These are phyloP conservation scores for Meliscaeva auricollis DNA, from an alignment of 2,888 invertebrate species.

Conservation along the genomic window DNA sequence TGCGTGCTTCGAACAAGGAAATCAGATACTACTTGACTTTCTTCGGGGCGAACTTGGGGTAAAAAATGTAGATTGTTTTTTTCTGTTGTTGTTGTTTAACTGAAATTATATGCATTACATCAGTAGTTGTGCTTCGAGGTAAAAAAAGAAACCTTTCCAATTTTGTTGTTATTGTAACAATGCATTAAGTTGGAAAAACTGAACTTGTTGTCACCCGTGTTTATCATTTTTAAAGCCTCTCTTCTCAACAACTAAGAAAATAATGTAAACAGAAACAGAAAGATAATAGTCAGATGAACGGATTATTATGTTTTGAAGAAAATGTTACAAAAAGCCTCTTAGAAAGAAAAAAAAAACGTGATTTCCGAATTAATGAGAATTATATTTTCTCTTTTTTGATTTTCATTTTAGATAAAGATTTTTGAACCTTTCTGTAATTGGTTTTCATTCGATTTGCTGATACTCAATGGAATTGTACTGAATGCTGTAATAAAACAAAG, in stretches of 20 bases:
- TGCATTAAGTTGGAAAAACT: conserved; percentile 2
- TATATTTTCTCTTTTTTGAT: conserved; percentile 63
- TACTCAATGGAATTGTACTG: neutral
- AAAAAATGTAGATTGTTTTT: neutral
- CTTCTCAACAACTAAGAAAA: conserved; percentile 8
- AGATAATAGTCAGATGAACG: conserved; percentile 45
- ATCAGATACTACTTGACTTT: conserved; percentile 70
- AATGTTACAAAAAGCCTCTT: conserved; percentile 63
- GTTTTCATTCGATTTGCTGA: conserved; percentile 54
- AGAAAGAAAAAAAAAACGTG: conserved; percentile 63
- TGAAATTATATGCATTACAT: conserved; percentile 48
- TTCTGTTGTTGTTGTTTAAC: neutral
- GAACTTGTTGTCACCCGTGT: conserved; percentile 60
- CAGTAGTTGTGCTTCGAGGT: conserved; percentile 6
- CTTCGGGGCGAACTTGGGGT: conserved; percentile 58
- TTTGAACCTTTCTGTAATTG: conserved; percentile 52
- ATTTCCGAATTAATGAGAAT: conserved; percentile 72
- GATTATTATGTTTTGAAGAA: conserved; percentile 61
- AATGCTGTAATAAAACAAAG: conserved; percentile 14
- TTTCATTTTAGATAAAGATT: conserved; percentile 43
- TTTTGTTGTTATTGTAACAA: conserved; percentile 2
- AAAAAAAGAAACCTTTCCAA: conserved; percentile 45
- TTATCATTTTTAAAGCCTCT: conserved; percentile 28
- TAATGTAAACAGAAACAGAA: conserved; percentile 1
- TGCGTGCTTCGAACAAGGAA: conserved; percentile 61